These are phyloP conservation scores for Philaenus spumarius DNA, from an alignment of 1,140 invertebrate genomes.

Conservation along the genomic window DNA sequence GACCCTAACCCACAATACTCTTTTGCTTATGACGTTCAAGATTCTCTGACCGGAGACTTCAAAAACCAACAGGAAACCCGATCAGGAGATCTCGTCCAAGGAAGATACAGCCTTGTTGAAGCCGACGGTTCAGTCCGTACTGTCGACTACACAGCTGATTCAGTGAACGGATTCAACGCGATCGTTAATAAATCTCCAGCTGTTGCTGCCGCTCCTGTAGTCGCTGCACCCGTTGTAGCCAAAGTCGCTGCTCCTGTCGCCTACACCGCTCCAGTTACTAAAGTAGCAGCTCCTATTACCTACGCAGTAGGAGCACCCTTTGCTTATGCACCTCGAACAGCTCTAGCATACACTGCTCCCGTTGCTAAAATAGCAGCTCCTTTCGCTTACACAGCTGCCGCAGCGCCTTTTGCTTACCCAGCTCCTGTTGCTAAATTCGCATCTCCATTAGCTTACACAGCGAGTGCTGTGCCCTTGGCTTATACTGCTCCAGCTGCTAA, in stretches of 20 bases:
- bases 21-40: constrained; percentile 47
- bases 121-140: constrained; percentile 21
- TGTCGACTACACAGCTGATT: constrained; percentile 26
- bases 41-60: constrained; percentile 47
- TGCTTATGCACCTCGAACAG: constrained; percentile 22
- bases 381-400: no score
- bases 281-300: constrained; percentile 40
- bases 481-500: no score
- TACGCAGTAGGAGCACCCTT: constrained; percentile 16
- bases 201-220: neutral
- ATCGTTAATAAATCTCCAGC: constrained; percentile 21
- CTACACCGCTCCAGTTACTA: constrained; percentile 29
- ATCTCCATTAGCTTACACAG: no score
- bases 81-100: constrained; percentile 47
- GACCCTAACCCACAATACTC: constrained; percentile 39
- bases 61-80: constrained; percentile 47
- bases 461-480: no score
- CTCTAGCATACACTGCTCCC: constrained; percentile 15
- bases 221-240: neutral
- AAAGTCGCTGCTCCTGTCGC: constrained; percentile 29
- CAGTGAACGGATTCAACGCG: constrained; percentile 27
- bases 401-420: no score
- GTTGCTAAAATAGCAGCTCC: constrained; percentile 15
- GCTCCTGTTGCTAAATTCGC: no score
- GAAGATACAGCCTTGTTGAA: constrained; percentile 30